phyloP scores from a whole-genome alignment of 1,140 invertebrate genomes.

The Euglossa dilemma region DNA sequence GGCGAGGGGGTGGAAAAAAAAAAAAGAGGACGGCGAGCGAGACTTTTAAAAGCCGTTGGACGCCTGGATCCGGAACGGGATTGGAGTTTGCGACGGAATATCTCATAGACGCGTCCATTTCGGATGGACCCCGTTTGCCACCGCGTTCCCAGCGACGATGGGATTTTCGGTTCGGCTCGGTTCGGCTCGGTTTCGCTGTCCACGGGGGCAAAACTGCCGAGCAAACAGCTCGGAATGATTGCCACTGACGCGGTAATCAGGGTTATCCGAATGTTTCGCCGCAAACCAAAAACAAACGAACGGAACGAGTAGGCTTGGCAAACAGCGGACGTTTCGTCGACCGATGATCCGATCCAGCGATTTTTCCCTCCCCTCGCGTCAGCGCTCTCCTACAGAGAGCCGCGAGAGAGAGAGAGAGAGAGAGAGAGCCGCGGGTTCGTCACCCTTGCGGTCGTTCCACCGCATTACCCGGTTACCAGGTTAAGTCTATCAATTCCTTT shows the following conservation, averaged over 20 bases:
- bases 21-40: too few relatives aligned
- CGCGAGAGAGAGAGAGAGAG: conserved; percentile 3
- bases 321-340: conserved; percentile 44
- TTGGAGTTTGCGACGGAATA: background rate
- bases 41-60: too few relatives aligned
- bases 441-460: conserved; percentile 6
- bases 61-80: background rate
- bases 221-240: conserved; percentile 54
- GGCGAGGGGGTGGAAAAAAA: background rate
- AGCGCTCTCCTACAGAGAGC: background rate
- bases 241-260: conserved; percentile 46
- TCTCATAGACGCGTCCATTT: background rate
- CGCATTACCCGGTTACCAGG: conserved; percentile 14
- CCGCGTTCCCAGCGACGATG: too few relatives aligned
- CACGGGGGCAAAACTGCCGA: conserved; percentile 15
- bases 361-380: conserved; percentile 9
- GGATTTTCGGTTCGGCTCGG: background rate
- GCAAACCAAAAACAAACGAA: conserved; percentile 62
- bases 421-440: conserved; percentile 9
- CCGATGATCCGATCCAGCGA: conserved; percentile 25
- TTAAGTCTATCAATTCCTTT: conserved; percentile 24
- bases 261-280: conserved; percentile 60
- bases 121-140: background rate
- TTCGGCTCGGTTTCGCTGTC: background rate
- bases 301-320: conserved; percentile 51